These are phyloP conservation scores for Drosophila infuscata DNA, from an alignment of 2,888 invertebrate species.

Conservation along the genomic window DNA sequence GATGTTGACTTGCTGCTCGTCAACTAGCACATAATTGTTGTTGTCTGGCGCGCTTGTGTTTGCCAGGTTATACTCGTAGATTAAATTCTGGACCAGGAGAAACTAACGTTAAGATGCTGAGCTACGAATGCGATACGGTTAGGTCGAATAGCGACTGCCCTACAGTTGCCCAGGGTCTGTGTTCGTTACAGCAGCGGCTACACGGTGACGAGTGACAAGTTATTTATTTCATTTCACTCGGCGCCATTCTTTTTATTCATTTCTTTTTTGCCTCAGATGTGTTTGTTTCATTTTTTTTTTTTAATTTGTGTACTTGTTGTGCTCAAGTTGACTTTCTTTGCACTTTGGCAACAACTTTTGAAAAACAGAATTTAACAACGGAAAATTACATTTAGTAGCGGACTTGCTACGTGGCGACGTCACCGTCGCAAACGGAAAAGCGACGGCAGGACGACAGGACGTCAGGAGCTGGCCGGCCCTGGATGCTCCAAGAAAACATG, in stretches of 20 bases:
- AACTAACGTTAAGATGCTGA: conserved; percentile 29
- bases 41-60: conserved; percentile 40
- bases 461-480: conserved; percentile 20
- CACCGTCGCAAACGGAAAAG: conserved; percentile 14
- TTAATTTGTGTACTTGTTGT: conserved; percentile 58
- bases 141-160: conserved; percentile 35
- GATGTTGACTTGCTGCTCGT: conserved; percentile 16
- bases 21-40: conserved; percentile 36
- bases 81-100: conserved; percentile 39
- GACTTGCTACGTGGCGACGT: conserved; percentile 52
- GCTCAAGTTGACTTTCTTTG: conserved; percentile 79
- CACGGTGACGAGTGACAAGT: conserved; percentile 32
- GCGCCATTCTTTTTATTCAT: conserved; percentile 28
- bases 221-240: conserved; percentile 53
- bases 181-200: conserved; percentile 22
- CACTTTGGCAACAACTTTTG: conserved; percentile 77
- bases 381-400: conserved; percentile 79
- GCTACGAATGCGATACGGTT: conserved; percentile 1
- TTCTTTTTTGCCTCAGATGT: conserved; percentile 15
- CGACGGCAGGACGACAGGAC: conserved; percentile 1
- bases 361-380: conserved; percentile 81
- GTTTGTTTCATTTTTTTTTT: conserved; percentile 11
- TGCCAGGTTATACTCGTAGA: conserved; percentile 46
- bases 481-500: conserved; percentile 69
- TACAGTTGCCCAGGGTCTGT: conserved; percentile 25